Conservation (phyloP, 2,113 vertebrate species). For the Odocoileus virginianus region DNA sequence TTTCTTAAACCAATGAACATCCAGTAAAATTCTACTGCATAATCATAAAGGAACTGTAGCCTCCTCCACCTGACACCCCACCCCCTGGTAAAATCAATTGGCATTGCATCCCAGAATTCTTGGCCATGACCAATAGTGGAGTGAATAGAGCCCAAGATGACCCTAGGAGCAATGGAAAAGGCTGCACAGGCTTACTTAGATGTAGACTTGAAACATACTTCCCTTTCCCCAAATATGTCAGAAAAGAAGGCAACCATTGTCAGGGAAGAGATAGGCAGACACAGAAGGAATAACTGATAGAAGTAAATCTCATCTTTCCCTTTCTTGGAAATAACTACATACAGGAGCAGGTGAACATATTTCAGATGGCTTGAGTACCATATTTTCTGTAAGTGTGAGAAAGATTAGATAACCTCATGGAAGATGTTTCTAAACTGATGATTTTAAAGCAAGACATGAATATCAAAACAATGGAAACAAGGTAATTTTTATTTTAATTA, state of each 20-base stretch:
- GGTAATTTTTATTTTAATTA: not conserved
- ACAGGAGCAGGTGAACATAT: not conserved
- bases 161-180: not conserved
- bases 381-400: not conserved
- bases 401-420: not conserved
- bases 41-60: not conserved
- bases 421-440: not conserved
- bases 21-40: not conserved
- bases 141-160: not conserved
- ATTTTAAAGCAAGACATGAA: constrained; percentile 3
- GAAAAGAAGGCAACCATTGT: not conserved
- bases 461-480: not conserved
- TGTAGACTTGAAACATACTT: not conserved
- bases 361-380: not conserved
- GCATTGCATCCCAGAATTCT: not conserved
- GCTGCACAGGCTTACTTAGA: not conserved
- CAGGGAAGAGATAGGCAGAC: not conserved
- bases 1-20: not conserved
- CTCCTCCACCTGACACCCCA: not conserved
- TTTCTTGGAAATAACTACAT: not conserved
- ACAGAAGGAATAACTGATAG: not conserved
- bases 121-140: not conserved
- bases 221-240: not conserved
- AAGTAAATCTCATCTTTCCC: not conserved
- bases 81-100: not conserved